Percentiles rank a stretch among this genome's conserved stretches.
Conservation (phyloP, 2,888 invertebrate species). For the Dryocosmus kuriphilus region DNA sequence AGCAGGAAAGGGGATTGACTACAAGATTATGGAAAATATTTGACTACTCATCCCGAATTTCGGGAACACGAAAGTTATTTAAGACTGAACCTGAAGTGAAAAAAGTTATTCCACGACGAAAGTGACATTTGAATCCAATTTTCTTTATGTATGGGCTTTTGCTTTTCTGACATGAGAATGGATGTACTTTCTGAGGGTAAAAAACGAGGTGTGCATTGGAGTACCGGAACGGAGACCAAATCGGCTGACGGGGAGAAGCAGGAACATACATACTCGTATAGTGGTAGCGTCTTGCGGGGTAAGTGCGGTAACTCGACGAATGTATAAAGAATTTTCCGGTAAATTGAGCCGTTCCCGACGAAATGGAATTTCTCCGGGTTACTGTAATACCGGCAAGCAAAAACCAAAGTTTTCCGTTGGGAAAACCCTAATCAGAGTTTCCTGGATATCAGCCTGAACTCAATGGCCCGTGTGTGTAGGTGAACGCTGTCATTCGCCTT, state of each 20-base stretch:
- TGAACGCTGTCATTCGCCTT: constrained; percentile 6
- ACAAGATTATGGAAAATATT: too few relatives aligned
- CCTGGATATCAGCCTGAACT: constrained; percentile 60
- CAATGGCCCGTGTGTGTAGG: constrained; percentile 66
- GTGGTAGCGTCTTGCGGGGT: constrained; percentile 55
- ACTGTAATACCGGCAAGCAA: not conserved
- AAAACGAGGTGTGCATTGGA: not conserved
- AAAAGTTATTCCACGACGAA: not conserved
- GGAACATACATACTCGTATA: too few relatives aligned
- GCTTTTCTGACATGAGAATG: constrained; percentile 1
- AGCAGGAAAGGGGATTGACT: too few relatives aligned
- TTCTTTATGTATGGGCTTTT: not conserved
- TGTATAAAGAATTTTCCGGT: constrained; percentile 71
- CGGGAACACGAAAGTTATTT: too few relatives aligned
- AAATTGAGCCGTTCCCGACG: constrained; percentile 68
- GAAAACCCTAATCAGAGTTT: constrained; percentile 72
- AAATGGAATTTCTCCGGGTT: constrained; percentile 65
- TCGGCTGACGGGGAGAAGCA: constrained; percentile 16
- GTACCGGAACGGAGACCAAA: not conserved
- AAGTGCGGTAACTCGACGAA: constrained; percentile 66
- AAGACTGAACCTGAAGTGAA: not conserved
- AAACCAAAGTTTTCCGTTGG: not conserved
- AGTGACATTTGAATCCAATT: not conserved
- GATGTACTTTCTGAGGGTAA: not conserved
- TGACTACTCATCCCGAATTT: too few relatives aligned